These are phyloP conservation scores for Cheilinus undulatus DNA, from an alignment of 2,113 vertebrate genomes.

Conservation along the genomic window DNA sequence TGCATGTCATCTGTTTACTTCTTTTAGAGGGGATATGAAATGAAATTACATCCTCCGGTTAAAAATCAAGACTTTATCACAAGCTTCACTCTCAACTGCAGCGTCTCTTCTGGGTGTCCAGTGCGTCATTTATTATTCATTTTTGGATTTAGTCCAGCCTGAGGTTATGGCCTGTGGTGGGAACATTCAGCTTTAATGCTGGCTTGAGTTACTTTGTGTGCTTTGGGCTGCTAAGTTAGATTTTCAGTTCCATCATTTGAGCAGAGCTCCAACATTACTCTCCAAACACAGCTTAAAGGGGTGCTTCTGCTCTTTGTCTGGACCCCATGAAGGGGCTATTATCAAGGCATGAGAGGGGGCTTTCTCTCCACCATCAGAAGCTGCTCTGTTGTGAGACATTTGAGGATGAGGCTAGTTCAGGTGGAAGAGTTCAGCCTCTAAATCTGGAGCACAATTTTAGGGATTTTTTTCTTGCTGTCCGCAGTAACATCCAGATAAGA, in stretches of 20 bases:
- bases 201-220: not conserved
- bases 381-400: constrained; percentile 13
- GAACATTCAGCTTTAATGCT: not conserved
- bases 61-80: not conserved
- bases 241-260: constrained; percentile 11
- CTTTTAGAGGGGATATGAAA: too few relatives aligned
- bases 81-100: not conserved
- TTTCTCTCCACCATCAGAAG: constrained; percentile 23
- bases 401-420: not conserved
- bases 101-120: not conserved
- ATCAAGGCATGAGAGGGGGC: constrained; percentile 20
- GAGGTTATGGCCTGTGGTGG: not conserved
- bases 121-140: constrained; percentile 27
- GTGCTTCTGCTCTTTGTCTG: constrained; percentile 37
- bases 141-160: constrained; percentile 1
- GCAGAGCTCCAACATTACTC: constrained; percentile 20
- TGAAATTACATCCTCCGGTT: too few relatives aligned
- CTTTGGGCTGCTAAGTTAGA: not conserved
- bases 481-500: constrained; percentile 9
- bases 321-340: constrained; percentile 29
- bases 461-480: not conserved
- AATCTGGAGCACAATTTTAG: not conserved
- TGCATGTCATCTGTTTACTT: too few relatives aligned
- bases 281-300: constrained; percentile 31
- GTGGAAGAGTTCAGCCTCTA: not conserved